Conservation (phyloP, 2,113 vertebrate species). For the Bucco capensis region DNA sequence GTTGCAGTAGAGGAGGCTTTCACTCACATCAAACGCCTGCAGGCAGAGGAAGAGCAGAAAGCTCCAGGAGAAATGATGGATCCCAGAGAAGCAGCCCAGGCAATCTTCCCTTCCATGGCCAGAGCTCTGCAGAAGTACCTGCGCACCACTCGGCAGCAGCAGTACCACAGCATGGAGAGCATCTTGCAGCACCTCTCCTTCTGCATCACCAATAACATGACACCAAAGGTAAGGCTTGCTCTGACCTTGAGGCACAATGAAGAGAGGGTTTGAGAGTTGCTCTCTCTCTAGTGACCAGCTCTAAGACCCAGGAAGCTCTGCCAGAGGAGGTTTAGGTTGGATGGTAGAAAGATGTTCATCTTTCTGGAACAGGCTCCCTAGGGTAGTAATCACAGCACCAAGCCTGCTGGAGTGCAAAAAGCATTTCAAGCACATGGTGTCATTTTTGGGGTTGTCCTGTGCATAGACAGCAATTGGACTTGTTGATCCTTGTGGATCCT, state of each 20-base stretch:
- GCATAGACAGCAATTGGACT: no score
- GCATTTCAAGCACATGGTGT: no score
- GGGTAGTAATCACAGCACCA: no score
- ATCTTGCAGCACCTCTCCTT: slow-evolving; percentile 95
- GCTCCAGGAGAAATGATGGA: slow-evolving; percentile 91
- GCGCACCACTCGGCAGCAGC: slow-evolving; percentile 91
- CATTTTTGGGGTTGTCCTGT: no score
- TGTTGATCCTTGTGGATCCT: no score
- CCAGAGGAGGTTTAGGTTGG: no score
- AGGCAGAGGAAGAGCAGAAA: slow-evolving; percentile 89
- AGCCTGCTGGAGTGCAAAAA: no score
- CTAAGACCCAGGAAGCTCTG: no score
- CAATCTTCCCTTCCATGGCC: slow-evolving; percentile 97
- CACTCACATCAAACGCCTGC: slow-evolving; percentile 89
- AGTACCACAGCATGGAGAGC: slow-evolving; percentile 98
- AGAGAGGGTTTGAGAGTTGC: neutral
- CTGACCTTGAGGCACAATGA: fast-evolving
- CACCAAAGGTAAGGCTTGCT: slow-evolving; percentile 82
- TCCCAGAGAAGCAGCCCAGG: slow-evolving; percentile 91
- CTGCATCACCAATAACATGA: slow-evolving; percentile 96
- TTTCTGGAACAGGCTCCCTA: no score
- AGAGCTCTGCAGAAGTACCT: slow-evolving; percentile 95
- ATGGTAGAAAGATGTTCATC: no score
- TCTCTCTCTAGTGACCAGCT: neutral
- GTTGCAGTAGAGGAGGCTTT: slow-evolving; percentile 95